Evolutionary conservation across 2,797 vertebrate genomes (phyloP).

Genomic region (Crossoptilon crossoptilon): DNA sequence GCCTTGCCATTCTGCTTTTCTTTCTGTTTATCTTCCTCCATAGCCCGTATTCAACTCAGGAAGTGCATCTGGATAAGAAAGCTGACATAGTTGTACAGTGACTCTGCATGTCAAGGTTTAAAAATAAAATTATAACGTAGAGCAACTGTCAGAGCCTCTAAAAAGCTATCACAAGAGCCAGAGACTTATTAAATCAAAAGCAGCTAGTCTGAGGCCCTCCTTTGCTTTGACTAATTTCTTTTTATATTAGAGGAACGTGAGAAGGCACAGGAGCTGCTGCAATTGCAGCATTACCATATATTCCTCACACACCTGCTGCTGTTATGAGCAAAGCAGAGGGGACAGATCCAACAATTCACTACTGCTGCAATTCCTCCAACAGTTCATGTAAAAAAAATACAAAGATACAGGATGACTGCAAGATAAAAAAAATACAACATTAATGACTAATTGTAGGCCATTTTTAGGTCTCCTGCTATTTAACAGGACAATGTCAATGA

Average conservation of each 20-base stretch:
- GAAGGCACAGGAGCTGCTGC: neutral
- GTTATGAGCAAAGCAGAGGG: neutral
- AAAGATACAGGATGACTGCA: neutral
- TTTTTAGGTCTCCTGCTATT: neutral
- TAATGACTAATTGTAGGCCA: neutral
- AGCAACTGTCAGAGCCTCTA: neutral
- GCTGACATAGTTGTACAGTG: neutral
- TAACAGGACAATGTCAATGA: neutral
- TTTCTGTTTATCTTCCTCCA: neutral
- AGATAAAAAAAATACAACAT: neutral
- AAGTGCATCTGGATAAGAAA: neutral
- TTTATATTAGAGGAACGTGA: neutral
- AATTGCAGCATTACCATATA: neutral
- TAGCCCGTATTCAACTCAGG: neutral
- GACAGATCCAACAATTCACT: neutral
- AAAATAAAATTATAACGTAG: neutral
- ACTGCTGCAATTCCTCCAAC: neutral
- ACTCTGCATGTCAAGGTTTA: neutral
- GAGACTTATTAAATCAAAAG: neutral
- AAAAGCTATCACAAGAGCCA: neutral
- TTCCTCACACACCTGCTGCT: neutral
- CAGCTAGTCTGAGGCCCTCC: neutral
- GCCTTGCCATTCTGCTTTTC: neutral
- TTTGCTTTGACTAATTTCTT: neutral
- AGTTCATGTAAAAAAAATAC: neutral